Conservation (phyloP, 2,888 invertebrate species). For the Acanthococcus lagerstroemiae region DNA sequence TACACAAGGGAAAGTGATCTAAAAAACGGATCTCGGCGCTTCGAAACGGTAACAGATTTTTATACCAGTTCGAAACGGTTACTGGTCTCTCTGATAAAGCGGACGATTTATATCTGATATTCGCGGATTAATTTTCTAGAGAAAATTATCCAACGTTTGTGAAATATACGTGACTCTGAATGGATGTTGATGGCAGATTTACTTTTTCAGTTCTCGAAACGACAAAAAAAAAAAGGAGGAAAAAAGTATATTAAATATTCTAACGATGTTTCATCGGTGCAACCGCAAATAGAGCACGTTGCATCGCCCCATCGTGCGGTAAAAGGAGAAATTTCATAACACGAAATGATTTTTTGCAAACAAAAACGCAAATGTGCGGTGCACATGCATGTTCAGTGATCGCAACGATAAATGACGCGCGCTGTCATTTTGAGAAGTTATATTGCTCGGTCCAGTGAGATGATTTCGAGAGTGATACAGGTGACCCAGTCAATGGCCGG, state of each 20-base stretch:
- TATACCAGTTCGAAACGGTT: background rate
- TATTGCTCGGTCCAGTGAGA: no score
- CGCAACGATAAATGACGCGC: no score
- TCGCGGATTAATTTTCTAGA: background rate
- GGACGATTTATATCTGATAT: background rate
- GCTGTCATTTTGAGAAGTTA: no score
- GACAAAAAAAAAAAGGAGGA: no score
- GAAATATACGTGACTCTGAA: background rate
- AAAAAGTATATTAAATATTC: background rate
- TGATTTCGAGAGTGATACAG: no score
- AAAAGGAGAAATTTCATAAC: no score
- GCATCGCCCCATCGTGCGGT: background rate
- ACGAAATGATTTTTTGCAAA: no score
- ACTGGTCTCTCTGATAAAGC: background rate
- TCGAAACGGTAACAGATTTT: background rate
- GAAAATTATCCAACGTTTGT: background rate
- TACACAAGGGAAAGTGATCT: background rate
- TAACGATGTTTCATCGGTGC: background rate
- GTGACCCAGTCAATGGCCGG: no score
- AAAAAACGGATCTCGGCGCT: background rate
- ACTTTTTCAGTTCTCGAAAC: no score
- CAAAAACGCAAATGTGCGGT: no score
- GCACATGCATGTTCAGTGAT: no score
- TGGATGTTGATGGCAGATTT: background rate
- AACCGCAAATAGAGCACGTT: background rate